Base-by-base conservation (phyloP, 1,140 invertebrate species). In the Tetragonula clypearis region DNA sequence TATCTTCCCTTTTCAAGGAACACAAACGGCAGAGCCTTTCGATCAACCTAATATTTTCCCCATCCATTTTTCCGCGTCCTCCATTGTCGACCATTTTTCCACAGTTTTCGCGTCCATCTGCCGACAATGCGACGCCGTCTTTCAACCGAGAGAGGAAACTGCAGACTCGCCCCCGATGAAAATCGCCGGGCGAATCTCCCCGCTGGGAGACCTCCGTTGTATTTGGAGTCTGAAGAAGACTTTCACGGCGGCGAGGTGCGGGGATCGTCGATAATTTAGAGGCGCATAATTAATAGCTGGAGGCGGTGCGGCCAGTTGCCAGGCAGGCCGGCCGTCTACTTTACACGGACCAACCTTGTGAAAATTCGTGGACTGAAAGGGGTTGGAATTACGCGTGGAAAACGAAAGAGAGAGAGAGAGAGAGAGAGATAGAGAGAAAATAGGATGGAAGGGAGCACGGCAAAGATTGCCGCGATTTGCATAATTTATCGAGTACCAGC, bases 401-500 rank as follows among this genome's bases (percentile, higher is more conserved):
- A 1, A 30, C 15, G 15, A 17, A 5, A 66, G 21, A 56, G 23
- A 41, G 15, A n/a, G 15, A 26, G n/a, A 66, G 21, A 56, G 21
- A 41, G 15, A 15, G 41, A 41, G 41, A 41, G 41, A 41, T 35
- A 21, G 35, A 21, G 53, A 65, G 21, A n/a, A 6, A 65, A 14
- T 2, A 12, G 2, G 62, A 12, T 2, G 1, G 4, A 2, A 4
- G 1, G 5, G 12, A 17, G 80, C 26, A 56, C 58, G 62, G 69
- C n/a, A 55, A 86, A 81, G 73, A 84, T 89, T 85, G 30, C 86
- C 23, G 75, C 56, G 76, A 82, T 90, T 85, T 89, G 79, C 81
- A 90, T 85, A 89, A 90, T 90, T 90, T 87, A 90, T 90, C 86
- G 85, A 76, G 76, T 56, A 79, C 53, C 81, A 17, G 41, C 23